phyloP scores from a whole-genome alignment of 53 echinoderm and acorn worm genomes.

The Temnopleurus reevesii region DNA sequence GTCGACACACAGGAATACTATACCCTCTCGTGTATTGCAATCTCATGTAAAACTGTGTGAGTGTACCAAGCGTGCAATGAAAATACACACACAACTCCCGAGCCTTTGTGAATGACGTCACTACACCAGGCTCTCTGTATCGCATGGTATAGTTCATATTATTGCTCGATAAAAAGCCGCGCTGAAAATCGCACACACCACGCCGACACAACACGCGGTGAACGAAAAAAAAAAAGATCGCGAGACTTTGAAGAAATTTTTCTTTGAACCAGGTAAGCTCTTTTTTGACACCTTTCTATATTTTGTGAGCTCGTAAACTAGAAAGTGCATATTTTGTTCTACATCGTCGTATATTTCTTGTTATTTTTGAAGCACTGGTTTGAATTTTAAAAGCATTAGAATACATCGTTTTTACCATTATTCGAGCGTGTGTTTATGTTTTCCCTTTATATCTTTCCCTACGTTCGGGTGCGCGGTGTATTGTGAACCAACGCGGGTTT shows the following conservation, averaged over 20 bases:
- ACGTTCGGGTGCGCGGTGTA: too few relatives aligned
- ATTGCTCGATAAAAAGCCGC: constrained; percentile 41
- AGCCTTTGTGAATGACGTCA: constrained; percentile 51
- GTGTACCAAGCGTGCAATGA: neutral
- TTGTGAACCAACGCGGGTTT: too few relatives aligned
- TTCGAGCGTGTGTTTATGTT: constrained; percentile 39
- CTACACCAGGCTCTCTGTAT: neutral
- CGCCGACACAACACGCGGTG: constrained; percentile 23
- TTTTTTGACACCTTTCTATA: neutral
- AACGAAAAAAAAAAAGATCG: constrained; percentile 31
- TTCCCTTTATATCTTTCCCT: constrained; percentile 36
- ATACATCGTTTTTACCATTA: neutral
- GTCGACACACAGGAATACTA: neutral
- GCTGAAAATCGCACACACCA: constrained; percentile 41
- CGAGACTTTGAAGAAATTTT: constrained; percentile 31
- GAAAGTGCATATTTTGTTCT: neutral
- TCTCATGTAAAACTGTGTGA: too few relatives aligned
- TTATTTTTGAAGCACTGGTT: constrained; percentile 34
- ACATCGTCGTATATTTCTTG: constrained; percentile 3
- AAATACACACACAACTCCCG: constrained; percentile 28
- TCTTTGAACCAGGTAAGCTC: constrained; percentile 30
- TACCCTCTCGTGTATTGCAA: neutral
- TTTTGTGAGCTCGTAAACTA: neutral
- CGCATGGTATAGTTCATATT: constrained; percentile 15
- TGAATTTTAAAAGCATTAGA: neutral